Base-by-base conservation (phyloP, 2,888 invertebrate species). In the Exephanes ischioxanthus region DNA sequence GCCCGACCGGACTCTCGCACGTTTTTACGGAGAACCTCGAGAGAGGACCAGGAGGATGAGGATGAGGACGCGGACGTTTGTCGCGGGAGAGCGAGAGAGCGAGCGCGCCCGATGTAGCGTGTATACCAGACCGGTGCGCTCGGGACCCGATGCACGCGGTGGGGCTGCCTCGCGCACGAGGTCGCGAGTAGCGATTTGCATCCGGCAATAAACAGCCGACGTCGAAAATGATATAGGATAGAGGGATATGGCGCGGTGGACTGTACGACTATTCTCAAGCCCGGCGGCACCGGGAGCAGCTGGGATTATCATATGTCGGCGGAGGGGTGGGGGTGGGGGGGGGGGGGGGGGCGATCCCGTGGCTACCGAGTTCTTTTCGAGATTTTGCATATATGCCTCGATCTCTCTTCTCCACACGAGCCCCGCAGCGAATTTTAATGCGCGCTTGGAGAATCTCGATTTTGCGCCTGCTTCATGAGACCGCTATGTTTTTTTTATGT, bases 141-240 rank as follows among this genome's bases (percentile, higher is more conserved):
- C 67, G 37, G 30, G 45, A 45, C 14, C 45, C 26, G 77, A 51
- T 67, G 61, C 63, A 53, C 70, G 45, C 58, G 48, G 45, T 41
- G 41, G 33, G 75, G 14, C 33, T 19, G 67, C n/a, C 86, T 79
- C 86, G 89, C 88, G 86, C 87, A 87, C 86, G 88, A 88, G 89
- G 88, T 87, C 90, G 88, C 87, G 88, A 87, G 84, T 83, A 85
- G 80, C 88, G 88, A 92, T 91, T 92, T 91, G 90, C 92, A 91
- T 91, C 84, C 85, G 88, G 89, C 90, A 89, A 90, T 91, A 90
- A 92, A 91, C 89, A 90, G 88, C 87, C 89, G 87, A 86, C 88
- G 90, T 91, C 90, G 91, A 91, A 92, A 91, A 91, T 91, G 90
- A 91, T 91, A 90, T 89, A 91, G 90, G 61, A 61, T 33, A 88